These are phyloP conservation scores for Takifugu rubripes DNA, from an alignment of 2,797 vertebrate species.

Conservation along the genomic window DNA sequence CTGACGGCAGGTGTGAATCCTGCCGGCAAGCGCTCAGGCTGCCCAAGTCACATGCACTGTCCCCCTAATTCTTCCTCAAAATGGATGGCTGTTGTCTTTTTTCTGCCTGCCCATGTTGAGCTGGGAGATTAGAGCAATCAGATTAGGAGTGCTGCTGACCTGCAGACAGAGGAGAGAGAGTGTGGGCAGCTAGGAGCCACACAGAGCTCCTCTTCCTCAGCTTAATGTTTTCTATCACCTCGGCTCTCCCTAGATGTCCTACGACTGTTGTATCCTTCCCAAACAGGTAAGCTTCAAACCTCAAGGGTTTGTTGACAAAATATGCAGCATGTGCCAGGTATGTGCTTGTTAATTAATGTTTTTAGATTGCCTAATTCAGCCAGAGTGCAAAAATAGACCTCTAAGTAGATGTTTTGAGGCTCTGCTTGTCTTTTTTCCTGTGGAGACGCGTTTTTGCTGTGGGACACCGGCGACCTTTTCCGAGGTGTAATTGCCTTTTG, in stretches of 20 bases:
- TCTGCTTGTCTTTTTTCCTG: neutral
- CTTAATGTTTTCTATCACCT: slow-evolving; percentile 43
- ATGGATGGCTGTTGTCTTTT: slow-evolving; percentile 70
- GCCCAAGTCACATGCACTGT: slow-evolving; percentile 15
- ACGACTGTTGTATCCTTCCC: slow-evolving; percentile 38
- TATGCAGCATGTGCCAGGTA: slow-evolving; percentile 15
- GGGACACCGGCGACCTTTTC: slow-evolving; percentile 5
- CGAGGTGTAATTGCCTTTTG: slow-evolving; percentile 45
- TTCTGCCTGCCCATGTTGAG: slow-evolving; percentile 76
- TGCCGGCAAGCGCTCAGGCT: neutral
- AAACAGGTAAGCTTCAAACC: slow-evolving; percentile 73
- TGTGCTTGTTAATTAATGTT: slow-evolving; percentile 22
- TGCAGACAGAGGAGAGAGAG: slow-evolving; percentile 47
- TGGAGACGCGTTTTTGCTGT: slow-evolving; percentile 1
- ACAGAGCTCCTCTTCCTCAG: slow-evolving; percentile 42
- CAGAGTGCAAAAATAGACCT: neutral
- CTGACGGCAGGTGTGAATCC: too few relatives aligned
- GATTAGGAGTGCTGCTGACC: slow-evolving; percentile 81
- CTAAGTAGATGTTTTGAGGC: neutral
- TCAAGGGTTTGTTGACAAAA: slow-evolving; percentile 8
- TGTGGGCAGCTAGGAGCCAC: slow-evolving; percentile 40
- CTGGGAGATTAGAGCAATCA: slow-evolving; percentile 93
- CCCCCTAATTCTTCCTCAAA: slow-evolving; percentile 59
- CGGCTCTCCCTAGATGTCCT: slow-evolving; percentile 44
- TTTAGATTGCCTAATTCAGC: neutral